Evolutionary conservation across 2,797 vertebrate genomes (phyloP).

Genomic region (Typhlichthys eigenmanni): DNA sequence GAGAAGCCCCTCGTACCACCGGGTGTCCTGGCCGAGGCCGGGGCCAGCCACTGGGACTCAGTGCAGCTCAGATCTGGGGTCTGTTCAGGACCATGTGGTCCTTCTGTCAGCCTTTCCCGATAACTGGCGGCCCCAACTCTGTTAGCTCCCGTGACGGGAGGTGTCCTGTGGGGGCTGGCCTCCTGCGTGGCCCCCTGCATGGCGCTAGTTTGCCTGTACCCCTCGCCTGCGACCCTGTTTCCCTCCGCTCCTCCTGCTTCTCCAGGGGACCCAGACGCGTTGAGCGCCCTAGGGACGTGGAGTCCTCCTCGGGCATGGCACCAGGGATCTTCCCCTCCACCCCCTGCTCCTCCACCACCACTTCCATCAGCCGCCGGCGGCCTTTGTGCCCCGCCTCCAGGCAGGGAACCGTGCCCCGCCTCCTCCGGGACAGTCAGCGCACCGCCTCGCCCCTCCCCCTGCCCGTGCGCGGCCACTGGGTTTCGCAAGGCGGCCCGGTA

Average conservation of each 20-base stretch:
- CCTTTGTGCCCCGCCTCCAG: no score
- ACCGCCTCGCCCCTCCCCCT: constrained; percentile 58
- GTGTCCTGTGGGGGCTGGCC: not conserved
- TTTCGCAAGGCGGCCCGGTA: constrained; percentile 79
- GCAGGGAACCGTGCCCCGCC: no score
- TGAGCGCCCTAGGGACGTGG: constrained; percentile 32
- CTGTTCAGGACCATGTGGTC: constrained; percentile 21
- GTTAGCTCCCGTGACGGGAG: constrained; percentile 4
- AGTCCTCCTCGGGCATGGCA: constrained; percentile 24
- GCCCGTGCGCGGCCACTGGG: constrained; percentile 47
- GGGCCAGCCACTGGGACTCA: constrained; percentile 7
- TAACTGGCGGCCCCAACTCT: not conserved
- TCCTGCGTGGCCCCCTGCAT: constrained; percentile 30
- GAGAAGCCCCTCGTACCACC: not conserved
- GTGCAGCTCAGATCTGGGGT: constrained; percentile 6
- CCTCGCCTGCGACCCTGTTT: constrained; percentile 40
- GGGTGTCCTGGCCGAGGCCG: no score
- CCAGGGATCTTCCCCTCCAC: constrained; percentile 28
- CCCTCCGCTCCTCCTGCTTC: no score
- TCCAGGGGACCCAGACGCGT: constrained; percentile 20
- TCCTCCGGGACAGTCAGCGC: no score
- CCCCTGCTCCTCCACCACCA: not conserved
- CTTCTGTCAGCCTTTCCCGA: not conserved
- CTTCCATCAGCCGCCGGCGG: constrained; percentile 31
- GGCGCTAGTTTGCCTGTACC: constrained; percentile 52